These are phyloP conservation scores for Pterostichus niger DNA, from an alignment of 2,888 invertebrate genomes.

Conservation along the genomic window DNA sequence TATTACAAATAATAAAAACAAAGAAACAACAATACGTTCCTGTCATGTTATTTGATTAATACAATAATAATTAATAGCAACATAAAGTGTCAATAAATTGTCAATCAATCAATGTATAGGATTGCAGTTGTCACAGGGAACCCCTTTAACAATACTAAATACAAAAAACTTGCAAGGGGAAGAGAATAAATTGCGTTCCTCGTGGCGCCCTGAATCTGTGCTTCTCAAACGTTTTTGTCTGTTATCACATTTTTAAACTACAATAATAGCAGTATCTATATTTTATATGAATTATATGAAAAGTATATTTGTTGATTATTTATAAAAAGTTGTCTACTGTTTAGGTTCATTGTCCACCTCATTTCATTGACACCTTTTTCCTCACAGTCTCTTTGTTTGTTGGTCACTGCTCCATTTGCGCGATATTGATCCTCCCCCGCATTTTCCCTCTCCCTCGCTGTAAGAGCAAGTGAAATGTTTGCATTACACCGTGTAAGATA, in stretches of 20 bases:
- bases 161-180: conserved; percentile 42
- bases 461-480: conserved; percentile 6
- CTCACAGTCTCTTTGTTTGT: conserved; percentile 4
- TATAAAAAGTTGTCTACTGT: no score
- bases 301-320: no score
- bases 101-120: conserved; percentile 55
- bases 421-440: conserved; percentile 54
- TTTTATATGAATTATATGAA: no score
- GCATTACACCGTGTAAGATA: conserved; percentile 18
- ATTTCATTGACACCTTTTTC: not conserved
- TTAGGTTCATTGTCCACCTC: no score
- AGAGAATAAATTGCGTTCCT: conserved; percentile 43
- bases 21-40: conserved; percentile 3
- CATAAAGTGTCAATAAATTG: conserved; percentile 21
- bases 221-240: conserved; percentile 28
- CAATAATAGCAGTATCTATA: no score
- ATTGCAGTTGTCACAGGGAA: conserved; percentile 35
- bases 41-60: conserved; percentile 14
- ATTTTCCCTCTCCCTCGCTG: not conserved
- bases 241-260: no score
- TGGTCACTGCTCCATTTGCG: conserved; percentile 12
- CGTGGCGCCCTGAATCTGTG: conserved; percentile 38
- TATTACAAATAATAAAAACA: not conserved
- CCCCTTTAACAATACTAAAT: conserved; percentile 29
- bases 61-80: not conserved